A percentile compares a stretch with the other conserved stretches of the same genome.
Evolutionary conservation across 2,113 vertebrate species (phyloP).

Genomic region (Gallinago undulata): DNA sequence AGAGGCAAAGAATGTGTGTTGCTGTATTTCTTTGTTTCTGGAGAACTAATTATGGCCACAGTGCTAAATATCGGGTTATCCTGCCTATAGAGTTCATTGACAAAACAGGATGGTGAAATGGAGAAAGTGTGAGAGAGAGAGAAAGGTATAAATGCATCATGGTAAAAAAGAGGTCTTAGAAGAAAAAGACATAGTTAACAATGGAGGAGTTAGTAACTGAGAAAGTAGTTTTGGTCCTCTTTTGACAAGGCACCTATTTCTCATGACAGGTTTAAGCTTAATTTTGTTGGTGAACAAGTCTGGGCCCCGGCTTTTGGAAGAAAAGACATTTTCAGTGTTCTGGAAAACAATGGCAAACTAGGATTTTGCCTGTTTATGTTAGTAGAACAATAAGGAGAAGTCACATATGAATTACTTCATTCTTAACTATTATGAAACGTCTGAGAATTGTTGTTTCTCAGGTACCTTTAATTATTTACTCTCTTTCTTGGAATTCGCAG

Average conservation of each 20-base stretch:
- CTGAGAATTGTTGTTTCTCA: background rate
- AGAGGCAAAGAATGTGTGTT: background rate
- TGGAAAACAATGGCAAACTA: background rate
- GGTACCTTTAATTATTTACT: background rate
- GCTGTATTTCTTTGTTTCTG: background rate
- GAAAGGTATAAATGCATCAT: background rate
- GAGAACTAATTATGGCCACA: background rate
- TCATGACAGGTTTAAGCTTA: background rate
- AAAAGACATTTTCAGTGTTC: background rate
- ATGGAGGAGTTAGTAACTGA: background rate
- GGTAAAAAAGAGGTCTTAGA: background rate
- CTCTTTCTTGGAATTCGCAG: background rate
- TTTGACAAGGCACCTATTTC: background rate
- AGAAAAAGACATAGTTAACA: background rate
- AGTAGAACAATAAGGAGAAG: background rate
- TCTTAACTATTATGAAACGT: background rate
- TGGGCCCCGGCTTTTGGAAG: background rate
- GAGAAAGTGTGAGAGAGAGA: background rate
- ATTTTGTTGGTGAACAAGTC: background rate
- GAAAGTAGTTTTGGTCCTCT: background rate
- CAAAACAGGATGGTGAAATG: background rate
- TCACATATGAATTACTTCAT: background rate
- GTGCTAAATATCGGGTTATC: background rate
- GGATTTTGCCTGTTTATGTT: background rate
- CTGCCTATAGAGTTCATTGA: background rate